Evolutionary conservation across 2,888 invertebrate genomes (phyloP).

Genomic region (Psylliodes chrysocephalus): DNA sequence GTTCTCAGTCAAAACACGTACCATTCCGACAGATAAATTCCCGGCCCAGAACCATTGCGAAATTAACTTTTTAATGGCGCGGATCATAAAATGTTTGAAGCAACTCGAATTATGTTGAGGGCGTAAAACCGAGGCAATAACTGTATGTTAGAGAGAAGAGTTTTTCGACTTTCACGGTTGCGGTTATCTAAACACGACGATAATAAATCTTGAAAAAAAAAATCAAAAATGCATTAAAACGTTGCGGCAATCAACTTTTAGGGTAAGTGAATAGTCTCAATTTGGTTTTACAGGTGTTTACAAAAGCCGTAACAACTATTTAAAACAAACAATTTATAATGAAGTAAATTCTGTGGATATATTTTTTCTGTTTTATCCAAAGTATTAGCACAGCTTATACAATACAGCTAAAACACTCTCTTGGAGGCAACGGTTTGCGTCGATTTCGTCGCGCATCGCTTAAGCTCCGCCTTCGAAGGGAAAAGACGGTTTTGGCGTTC

Average conservation of each 20-base stretch:
- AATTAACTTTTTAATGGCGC: slow-evolving; percentile 57
- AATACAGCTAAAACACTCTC: no score
- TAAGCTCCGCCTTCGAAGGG: no score
- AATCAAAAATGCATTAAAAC: slow-evolving; percentile 3
- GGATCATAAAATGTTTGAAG: slow-evolving; percentile 75
- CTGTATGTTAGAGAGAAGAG: background rate
- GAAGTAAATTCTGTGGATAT: no score
- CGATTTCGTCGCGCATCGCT: no score
- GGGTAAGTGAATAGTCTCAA: background rate
- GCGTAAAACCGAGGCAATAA: slow-evolving; percentile 5
- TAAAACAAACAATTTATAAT: no score
- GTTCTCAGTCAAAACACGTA: slow-evolving; percentile 50
- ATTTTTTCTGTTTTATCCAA: no score
- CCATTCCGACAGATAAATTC: slow-evolving; percentile 52
- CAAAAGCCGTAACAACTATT: no score
- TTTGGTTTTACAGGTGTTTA: no score
- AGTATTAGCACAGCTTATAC: no score
- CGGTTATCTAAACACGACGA: background rate
- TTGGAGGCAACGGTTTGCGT: no score
- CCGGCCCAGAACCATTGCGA: background rate
- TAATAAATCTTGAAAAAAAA: background rate
- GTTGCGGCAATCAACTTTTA: background rate
- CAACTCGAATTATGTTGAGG: slow-evolving; percentile 72
- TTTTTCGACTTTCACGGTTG: background rate
- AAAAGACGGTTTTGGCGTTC: no score